These are phyloP conservation scores for Macrobrachium rosenbergii DNA, from an alignment of 1,140 invertebrate species.

Conservation along the genomic window DNA sequence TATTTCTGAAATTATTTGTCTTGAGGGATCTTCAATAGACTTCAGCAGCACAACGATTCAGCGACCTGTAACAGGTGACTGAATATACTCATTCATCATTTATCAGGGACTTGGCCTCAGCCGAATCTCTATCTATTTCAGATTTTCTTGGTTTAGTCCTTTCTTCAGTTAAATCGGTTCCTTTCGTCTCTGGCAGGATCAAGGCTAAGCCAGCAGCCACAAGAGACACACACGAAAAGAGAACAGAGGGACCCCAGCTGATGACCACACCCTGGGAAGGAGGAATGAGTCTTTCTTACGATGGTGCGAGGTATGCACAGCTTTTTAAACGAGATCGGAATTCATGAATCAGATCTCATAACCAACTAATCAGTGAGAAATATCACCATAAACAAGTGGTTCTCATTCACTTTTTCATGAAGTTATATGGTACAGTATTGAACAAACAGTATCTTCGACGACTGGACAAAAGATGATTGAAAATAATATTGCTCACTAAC, in stretches of 20 bases:
- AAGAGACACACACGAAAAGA: conserved; percentile 6
- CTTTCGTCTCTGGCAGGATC: conserved; percentile 23
- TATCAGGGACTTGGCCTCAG: not conserved
- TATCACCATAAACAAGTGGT: no score
- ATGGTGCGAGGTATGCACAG: no score
- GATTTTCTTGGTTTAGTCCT: not conserved
- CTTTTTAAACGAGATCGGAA: not conserved
- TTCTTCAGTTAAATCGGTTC: not conserved
- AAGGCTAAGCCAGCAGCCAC: not conserved
- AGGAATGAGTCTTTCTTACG: not conserved
- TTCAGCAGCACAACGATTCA: no score
- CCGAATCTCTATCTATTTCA: not conserved
- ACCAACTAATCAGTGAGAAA: no score
- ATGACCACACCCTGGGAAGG: not conserved
- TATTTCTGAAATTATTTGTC: no score
- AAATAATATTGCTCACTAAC: not conserved
- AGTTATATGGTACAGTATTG: not conserved
- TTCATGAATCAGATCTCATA: not conserved
- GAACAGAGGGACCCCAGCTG: conserved; percentile 24
- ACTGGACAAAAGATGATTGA: not conserved
- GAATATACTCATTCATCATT: not conserved
- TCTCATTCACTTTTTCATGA: no score
- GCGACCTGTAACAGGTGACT: no score
- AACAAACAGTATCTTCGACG: not conserved
- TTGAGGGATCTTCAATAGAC: no score